Conservation (phyloP, 2,888 invertebrate genomes). For the Theodoxus fluviatilis region DNA sequence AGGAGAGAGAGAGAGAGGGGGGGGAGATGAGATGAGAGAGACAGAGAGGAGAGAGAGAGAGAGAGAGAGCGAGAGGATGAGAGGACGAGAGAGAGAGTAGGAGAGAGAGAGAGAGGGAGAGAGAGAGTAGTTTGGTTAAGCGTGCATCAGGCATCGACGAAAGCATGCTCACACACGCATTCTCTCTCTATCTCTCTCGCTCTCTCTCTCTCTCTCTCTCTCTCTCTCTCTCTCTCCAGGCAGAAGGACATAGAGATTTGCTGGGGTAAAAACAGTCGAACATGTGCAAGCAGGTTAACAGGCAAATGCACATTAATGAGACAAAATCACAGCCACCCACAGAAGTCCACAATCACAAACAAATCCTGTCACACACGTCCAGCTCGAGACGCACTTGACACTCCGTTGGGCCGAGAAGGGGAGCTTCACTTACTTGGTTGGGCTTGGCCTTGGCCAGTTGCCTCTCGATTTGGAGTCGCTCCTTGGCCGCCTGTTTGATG, state of each 20-base stretch:
- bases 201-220: conserved; percentile 17
- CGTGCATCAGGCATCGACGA: too few species aligned
- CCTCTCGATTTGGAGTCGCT: conserved; percentile 66
- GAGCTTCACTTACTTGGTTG: conserved; percentile 34
- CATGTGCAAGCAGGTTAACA: not conserved
- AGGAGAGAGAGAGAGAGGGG: not conserved
- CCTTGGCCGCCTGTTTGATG: conserved; percentile 66
- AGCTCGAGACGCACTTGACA: too few species aligned
- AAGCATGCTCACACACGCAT: not conserved
- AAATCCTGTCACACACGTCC: too few species aligned
- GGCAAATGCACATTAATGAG: not conserved
- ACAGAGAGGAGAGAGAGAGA: conserved; percentile 19
- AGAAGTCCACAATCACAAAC: too few species aligned
- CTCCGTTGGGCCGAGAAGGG: not conserved
- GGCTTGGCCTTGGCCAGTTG: conserved; percentile 50
- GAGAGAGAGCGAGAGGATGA: conserved; percentile 22
- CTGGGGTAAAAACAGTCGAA: not conserved
- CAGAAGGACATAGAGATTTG: not conserved
- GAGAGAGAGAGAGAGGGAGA: conserved; percentile 10
- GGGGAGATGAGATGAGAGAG: not conserved
- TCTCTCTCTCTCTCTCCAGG: not conserved
- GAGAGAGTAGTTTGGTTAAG: too few species aligned
- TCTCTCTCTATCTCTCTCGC: not conserved
- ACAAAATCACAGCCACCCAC: not conserved
- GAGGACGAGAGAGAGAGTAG: conserved; percentile 16